Evolutionary conservation across 2,113 vertebrate species (phyloP), one percentile per base, ranked within the genome.

Genomic region (Coptodon bakossiorum): DNA sequence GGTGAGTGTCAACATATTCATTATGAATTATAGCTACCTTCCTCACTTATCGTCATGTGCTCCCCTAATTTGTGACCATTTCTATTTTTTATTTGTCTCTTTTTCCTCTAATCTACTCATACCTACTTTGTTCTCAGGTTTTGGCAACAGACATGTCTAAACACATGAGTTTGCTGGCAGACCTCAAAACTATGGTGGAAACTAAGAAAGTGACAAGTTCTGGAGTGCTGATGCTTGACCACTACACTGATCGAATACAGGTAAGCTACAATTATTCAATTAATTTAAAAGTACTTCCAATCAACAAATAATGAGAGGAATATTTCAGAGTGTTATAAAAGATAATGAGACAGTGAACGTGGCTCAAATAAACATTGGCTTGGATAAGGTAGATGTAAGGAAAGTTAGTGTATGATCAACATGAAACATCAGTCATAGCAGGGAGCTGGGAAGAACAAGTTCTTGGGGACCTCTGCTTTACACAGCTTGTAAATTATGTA

Each of bases 161-260:
- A 95, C 98, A 99, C 94, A 98, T 99, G 98, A 98, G 96, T 92
- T 97, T 99, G 89, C 93, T 99, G 93, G 98, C 98, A 11, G 98
- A 98, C 93, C 96, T 99, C 40, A 99, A 98, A 94, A 98, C 98
- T 2, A 99, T 99, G 98, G 98, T 99, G 87, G 98, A 98, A 95
- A 98, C 98, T 22, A 99, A 99, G 96, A 99, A 98, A 93, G 98
- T 99, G 91, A 98, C 98, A 14, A 98, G 98, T 86, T 99, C 98
- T 3, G 98, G 98, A 80, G 98, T 98, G 29, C 95, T 99, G 84
- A 92, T 98, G 91, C 95, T 99, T 5, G 98, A 99, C 94, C 98
- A 98, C 94, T 98, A 99, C 92, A 97, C 97, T 0, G 98, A 99
- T 93, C 93, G 98, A 68, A 99, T 98, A 95, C 98, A 99, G 98